These are phyloP conservation scores for Manis crassicaudata DNA, from an alignment of 2,797 vertebrate species.

Conservation along the genomic window DNA sequence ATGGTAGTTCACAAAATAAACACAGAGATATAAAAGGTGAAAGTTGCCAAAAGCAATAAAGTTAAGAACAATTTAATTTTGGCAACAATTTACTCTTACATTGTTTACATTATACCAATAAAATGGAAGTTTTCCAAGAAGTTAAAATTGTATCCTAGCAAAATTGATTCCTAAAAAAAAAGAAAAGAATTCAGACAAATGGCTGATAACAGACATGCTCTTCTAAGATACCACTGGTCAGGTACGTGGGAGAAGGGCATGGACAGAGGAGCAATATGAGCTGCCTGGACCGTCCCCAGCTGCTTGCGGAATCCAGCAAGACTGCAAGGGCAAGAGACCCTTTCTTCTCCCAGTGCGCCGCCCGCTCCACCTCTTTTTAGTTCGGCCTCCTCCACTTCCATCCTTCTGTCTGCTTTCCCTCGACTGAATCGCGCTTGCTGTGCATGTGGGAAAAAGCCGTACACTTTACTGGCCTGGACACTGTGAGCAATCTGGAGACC, in stretches of 20 bases:
- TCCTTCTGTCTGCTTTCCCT: not conserved
- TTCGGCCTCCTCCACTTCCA: not conserved
- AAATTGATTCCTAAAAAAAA: constrained; percentile 43
- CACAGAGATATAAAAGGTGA: constrained; percentile 54
- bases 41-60: constrained; percentile 59
- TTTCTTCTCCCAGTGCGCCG: not conserved
- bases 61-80: constrained; percentile 54
- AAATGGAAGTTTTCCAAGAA: constrained; percentile 51
- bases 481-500: not conserved
- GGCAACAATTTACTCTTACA: constrained; percentile 30
- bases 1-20: constrained; percentile 28
- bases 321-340: not conserved
- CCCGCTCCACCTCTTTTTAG: not conserved
- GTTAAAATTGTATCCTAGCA: constrained; percentile 28
- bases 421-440: not conserved
- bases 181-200: constrained; percentile 43
- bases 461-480: not conserved
- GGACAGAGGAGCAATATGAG: not conserved
- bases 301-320: not conserved
- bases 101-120: constrained; percentile 52
- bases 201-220: not conserved
- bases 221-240: not conserved
- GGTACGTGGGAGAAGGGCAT: not conserved
- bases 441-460: not conserved
- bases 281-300: not conserved